Evolutionary conservation across 2,797 vertebrate genomes (phyloP), one percentile per base, ranked within the genome.

Genomic region (Remorina albescens): DNA sequence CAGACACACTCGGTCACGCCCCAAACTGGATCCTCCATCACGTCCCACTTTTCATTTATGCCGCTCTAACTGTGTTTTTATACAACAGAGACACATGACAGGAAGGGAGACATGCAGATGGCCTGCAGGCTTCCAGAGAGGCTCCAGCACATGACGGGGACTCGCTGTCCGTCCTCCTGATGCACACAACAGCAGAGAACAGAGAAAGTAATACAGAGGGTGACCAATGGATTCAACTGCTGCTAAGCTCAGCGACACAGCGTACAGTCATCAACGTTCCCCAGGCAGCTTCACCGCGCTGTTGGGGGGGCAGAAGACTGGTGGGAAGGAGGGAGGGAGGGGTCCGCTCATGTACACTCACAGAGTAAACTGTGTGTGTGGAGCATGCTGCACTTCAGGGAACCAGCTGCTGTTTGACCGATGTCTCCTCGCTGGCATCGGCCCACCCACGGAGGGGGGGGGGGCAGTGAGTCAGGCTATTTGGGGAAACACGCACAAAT

Each of bases 391-490:
- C 15, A 26, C 80, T 51, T 63, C 73, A 66, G 64, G 76, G 56
- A 62, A 63, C 71, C 16, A 32, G 21, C 76, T 53, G 77, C 16
- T 78, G 65, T 72, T 62, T 76, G 71, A 82, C 67, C 37, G n/a
- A 69, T 66, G 71, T 64, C 62, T 74, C 25, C 51, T 67, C 18
- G 4, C 59, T 71, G 68, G 71, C 67, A 57, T 65, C 55, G 54
- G 71, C 66, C 67, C 72, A 51, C 65, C 50, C 59, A 50, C 46
- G 6, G 18, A 55, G 51, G 53, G 73, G 71, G 6, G 18, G 53
- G 51, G 53, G 73, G 71, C 44, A 13, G 49, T 86, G 88, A 87
- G 82, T 90, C 89, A 85, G 25, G 19, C 56, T 61, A 70, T 82
- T 49, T 79, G 4, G 36, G 60, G 37, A 71, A 67, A 26, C 32